Conservation (phyloP, 2,113 vertebrate species). For the Suricata suricatta region DNA sequence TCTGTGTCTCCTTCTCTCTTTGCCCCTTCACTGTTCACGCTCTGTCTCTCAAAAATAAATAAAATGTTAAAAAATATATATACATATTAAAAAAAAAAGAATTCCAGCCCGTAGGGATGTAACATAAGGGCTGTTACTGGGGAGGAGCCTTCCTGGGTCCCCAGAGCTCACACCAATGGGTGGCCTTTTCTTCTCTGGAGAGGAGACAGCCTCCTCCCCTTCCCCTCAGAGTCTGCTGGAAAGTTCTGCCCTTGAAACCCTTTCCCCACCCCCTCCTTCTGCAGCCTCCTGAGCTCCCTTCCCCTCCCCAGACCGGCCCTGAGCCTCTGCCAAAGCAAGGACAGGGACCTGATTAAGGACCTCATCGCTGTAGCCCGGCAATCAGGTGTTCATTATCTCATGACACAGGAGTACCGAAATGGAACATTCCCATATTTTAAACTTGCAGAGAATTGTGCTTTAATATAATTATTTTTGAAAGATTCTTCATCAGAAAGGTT, state of each 20-base stretch:
- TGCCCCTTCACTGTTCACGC: too few species aligned
- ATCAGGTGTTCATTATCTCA: constrained; percentile 84
- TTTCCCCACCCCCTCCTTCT: not conserved
- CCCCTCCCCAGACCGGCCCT: not conserved
- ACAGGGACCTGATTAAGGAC: constrained; percentile 79
- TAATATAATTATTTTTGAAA: constrained; percentile 88
- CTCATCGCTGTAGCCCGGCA: constrained; percentile 69
- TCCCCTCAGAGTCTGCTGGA: not conserved
- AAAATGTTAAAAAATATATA: too few species aligned
- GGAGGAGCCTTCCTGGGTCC: not conserved
- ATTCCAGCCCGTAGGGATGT: not conserved
- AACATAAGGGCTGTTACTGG: accelerated
- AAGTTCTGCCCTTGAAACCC: not conserved
- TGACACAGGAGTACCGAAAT: constrained; percentile 78
- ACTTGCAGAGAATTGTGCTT: constrained; percentile 83
- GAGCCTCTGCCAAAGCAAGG: not conserved
- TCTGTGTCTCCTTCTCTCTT: too few species aligned
- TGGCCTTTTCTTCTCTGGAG: not conserved
- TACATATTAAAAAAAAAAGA: not conserved
- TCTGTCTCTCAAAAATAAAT: too few species aligned
- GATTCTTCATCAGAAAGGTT: constrained; percentile 87
- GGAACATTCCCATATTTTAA: constrained; percentile 83
- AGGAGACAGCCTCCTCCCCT: not conserved
- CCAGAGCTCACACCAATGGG: not conserved
- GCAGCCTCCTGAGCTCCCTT: not conserved